Evolutionary conservation across 1,140 invertebrate species (phyloP).

Genomic region (Idris sp.): DNA sequence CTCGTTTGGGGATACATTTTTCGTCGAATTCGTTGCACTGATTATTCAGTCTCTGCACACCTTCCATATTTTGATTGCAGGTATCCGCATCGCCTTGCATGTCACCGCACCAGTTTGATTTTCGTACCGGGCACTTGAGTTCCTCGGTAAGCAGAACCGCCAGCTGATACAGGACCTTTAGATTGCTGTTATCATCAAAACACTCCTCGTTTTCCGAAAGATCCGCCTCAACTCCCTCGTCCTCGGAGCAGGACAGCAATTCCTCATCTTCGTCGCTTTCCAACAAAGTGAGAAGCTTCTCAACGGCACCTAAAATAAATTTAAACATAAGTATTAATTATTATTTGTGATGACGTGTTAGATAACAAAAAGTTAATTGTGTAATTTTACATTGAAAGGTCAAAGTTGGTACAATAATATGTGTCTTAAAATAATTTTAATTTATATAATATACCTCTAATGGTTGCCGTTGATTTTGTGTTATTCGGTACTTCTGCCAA

Average conservation of each 20-base stretch:
- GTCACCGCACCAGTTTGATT: slow-evolving; percentile 32
- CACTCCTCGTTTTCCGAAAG: slow-evolving; percentile 64
- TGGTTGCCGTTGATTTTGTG: slow-evolving; percentile 2
- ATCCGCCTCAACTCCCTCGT: slow-evolving; percentile 73
- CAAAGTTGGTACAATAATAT: too few species aligned
- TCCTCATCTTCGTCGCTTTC: slow-evolving; percentile 66
- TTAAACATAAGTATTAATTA: too few species aligned
- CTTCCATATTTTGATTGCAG: slow-evolving; percentile 54
- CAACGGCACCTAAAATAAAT: slow-evolving; percentile 68
- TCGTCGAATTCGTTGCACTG: slow-evolving; percentile 8
- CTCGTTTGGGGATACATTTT: slow-evolving; percentile 3
- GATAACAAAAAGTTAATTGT: slow-evolving; percentile 1
- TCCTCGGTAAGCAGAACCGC: slow-evolving; percentile 69
- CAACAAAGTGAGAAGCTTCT: slow-evolving; percentile 69
- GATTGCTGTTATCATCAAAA: slow-evolving; percentile 59
- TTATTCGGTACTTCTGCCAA: slow-evolving; percentile 13
- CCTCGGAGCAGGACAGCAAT: slow-evolving; percentile 68
- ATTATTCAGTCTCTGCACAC: slow-evolving; percentile 42
- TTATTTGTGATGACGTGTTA: too few species aligned
- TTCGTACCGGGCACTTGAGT: slow-evolving; percentile 64
- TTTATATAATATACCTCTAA: slow-evolving; percentile 26
- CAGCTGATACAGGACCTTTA: slow-evolving; percentile 69
- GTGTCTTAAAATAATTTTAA: too few species aligned
- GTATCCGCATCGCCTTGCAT: background rate
- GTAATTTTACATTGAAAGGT: too few species aligned